Conservation (phyloP, 2,888 invertebrate species). For the Hypena proboscidalis region DNA sequence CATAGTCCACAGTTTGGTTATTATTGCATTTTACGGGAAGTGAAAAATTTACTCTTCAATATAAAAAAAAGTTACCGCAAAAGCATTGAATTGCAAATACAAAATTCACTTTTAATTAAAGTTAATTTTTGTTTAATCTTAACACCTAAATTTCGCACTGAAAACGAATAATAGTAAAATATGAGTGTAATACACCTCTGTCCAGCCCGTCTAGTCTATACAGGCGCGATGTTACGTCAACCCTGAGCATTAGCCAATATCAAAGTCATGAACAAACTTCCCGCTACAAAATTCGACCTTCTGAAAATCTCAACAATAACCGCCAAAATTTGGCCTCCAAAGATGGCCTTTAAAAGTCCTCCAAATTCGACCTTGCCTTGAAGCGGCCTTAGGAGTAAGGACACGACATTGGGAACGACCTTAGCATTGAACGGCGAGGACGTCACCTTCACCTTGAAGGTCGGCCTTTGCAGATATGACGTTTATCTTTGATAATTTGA, state of each 20-base stretch:
- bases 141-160: not conserved
- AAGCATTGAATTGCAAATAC: too few relatives aligned
- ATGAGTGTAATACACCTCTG: too few relatives aligned
- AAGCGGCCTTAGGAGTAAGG: conserved; percentile 4
- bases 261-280: too few relatives aligned
- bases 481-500: conserved; percentile 1
- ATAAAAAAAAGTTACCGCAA: too few relatives aligned
- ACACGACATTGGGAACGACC: conserved; percentile 2
- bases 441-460: conserved; percentile 2
- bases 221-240: too few relatives aligned
- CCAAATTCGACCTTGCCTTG: conserved; percentile 8
- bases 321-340: not conserved
- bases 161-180: too few relatives aligned
- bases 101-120: too few relatives aligned
- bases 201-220: too few relatives aligned
- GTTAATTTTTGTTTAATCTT: too few relatives aligned
- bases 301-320: not conserved
- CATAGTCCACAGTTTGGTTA: conserved; percentile 23
- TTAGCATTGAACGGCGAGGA: conserved; percentile 10
- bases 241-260: too few relatives aligned
- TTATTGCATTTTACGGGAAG: not conserved
- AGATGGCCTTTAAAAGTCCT: conserved; percentile 7
- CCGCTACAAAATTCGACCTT: not conserved
- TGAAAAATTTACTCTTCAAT: not conserved
- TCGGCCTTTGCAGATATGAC: not conserved